Base-by-base conservation (phyloP, 2,888 invertebrate genomes). In the Macroteleia sp. region DNA sequence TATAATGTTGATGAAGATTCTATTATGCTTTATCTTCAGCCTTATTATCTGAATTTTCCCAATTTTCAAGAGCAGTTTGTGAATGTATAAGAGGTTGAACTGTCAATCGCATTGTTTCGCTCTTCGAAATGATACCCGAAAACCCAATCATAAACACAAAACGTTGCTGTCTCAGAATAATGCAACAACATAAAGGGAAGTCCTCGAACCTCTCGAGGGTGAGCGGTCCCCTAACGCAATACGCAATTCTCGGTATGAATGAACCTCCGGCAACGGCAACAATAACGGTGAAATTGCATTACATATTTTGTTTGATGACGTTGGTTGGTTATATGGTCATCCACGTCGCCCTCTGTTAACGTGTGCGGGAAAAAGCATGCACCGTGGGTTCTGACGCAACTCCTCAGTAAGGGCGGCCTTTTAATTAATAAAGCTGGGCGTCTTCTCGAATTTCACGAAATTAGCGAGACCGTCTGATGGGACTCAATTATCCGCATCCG, bases 251-350 rank as follows among this genome's bases (percentile, higher is more conserved):
- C 32, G 41, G 17, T 57, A 52, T 67, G 67, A 75, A 67, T 61
- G 67, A 46, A 59, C 36, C 20, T 8, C 64, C 16, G 39, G 41
- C 52, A 17, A 30, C 19, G 41, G 46, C 32, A 75, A 75, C 74
- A 75, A 75, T 75, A 75, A 67, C 74, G 54, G 4, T 67, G 67
- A 67, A 75, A 75, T 75, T 75, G 67, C 74, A 56, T 67, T 77
- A 70, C 70, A 64, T 70, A 77, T 70, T 70, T 69, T 56, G 64
- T 77, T 64, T 52, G 64, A 56, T 25, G 66, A 48, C 36, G 56
- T 56, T 16, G 36, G 39, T 20, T 36, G 39, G n/a, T n/a, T n/a
- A n/a, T 34, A 32, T 34, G 76, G 69, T 76, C 59, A 69, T 36
- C 61, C 54, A 28, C 50, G 19, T 19, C 30, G 50, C 67, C 57